These are phyloP conservation scores for Bombus affinis DNA, from an alignment of 1,140 invertebrate genomes.

Conservation along the genomic window DNA sequence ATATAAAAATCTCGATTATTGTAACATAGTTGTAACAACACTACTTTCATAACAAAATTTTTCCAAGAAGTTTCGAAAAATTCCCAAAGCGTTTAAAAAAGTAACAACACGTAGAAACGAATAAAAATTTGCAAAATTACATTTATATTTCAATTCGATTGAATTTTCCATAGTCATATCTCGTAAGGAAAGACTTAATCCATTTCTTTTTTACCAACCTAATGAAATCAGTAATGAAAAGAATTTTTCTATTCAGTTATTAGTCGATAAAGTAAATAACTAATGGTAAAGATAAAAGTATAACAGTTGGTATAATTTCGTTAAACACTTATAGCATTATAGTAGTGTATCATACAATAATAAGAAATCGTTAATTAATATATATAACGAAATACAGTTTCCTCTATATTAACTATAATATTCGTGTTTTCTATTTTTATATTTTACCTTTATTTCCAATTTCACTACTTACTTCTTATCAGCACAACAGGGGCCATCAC, in stretches of 20 bases:
- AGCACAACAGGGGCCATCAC: neutral
- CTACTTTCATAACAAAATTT: neutral
- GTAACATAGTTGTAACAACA: no score
- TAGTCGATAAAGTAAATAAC: no score
- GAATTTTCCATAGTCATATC: neutral
- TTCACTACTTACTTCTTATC: neutral
- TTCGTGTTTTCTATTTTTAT: neutral
- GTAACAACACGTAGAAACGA: neutral
- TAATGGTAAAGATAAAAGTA: no score
- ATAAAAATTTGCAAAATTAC: neutral
- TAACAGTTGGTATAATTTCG: no score
- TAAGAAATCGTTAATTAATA: no score
- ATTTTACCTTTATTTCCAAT: neutral
- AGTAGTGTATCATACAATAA: no score
- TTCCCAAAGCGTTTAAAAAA: neutral
- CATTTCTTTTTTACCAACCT: no score
- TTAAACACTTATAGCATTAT: no score
- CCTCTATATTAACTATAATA: neutral
- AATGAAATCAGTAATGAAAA: no score
- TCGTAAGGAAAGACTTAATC: no score
- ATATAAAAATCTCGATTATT: neutral
- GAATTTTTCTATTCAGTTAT: no score
- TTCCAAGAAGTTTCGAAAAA: no score
- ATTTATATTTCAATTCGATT: neutral
- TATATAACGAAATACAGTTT: neutral